Base-by-base conservation (phyloP, 2,888 invertebrate genomes). In the Parapristionchus giblindavisi region DNA sequence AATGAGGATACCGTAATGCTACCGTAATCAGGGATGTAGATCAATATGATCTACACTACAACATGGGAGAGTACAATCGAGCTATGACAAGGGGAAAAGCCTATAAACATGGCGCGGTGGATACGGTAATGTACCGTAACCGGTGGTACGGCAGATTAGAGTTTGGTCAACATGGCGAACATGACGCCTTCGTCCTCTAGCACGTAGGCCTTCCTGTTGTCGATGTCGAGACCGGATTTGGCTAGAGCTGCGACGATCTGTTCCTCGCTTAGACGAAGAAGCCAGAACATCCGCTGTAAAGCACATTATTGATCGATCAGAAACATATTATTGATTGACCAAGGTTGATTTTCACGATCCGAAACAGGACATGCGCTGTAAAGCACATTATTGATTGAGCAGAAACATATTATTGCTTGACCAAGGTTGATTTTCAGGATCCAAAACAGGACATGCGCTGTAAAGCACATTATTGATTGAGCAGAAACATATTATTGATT, bases 401-500 rank as follows among this genome's bases (percentile, higher is more conserved):
- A n/a, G n/a, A n/a, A n/a, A n/a, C n/a, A n/a, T n/a, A n/a, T n/a
- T n/a, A n/a, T n/a, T n/a, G n/a, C n/a, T n/a, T n/a, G n/a, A n/a
- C n/a, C n/a, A n/a, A n/a, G n/a, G n/a, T n/a, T n/a, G n/a, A n/a
- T n/a, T n/a, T n/a, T n/a, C n/a, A n/a, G n/a, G n/a, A n/a, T n/a
- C n/a, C n/a, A n/a, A n/a, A n/a, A n/a, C n/a, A n/a, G 80, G 85
- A 85, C 74, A 85, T 79, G n/a, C 76, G 78, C 79, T 83, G 77
- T 2, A 78, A 78, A 11, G 8, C 17, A 24, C 8, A 56, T 56
- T 17, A 56, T 24, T 56, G 56, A 27, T n/a, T n/a, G n/a, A 21
- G 11, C 48, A 48, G 21, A 11, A 48, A 48, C 21, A 21, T 11
- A 11, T 14, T 11, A 14, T 11, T n/a, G n/a, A n/a, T n/a, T n/a